Percentiles rank a stretch among this genome's conserved stretches.
phyloP scores from a whole-genome alignment of 2,797 vertebrate species.

The Sarcophilus harrisii region DNA sequence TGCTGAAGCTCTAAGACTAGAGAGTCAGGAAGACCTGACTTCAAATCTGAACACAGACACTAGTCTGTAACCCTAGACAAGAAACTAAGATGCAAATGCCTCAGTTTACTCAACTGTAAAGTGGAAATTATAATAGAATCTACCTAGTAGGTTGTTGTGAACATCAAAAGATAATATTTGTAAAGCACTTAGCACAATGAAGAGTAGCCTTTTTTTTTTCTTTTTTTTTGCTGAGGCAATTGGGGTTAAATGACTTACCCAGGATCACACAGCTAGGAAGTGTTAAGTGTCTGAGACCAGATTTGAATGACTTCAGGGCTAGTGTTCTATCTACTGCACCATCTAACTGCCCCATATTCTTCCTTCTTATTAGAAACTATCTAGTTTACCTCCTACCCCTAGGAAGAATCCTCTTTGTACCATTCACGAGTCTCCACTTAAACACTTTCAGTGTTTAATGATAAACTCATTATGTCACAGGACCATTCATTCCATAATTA shows the following conservation, averaged over 20 bases:
- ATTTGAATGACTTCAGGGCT: no score
- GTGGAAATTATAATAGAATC: not conserved
- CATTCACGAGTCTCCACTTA: not conserved
- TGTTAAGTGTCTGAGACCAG: no score
- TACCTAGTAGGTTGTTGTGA: not conserved
- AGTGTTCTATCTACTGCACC: no score
- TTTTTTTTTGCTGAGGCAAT: no score
- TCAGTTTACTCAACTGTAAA: not conserved
- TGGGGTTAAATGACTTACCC: no score
- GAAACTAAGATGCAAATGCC: not conserved
- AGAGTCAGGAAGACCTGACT: not conserved
- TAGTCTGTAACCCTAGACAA: not conserved
- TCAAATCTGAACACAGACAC: not conserved
- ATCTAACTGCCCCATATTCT: no score
- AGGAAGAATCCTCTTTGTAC: not conserved
- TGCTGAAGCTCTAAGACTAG: not conserved
- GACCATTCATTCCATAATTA: not conserved
- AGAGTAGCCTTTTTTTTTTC: no score
- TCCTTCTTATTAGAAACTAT: not conserved
- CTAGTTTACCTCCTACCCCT: not conserved
- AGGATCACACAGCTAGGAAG: no score
- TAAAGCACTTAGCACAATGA: not conserved
- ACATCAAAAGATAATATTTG: not conserved
- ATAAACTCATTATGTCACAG: not conserved
- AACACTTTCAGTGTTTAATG: not conserved